These are phyloP conservation scores for Ammodytes dubius DNA, from an alignment of 2,113 vertebrate species.

Conservation along the genomic window DNA sequence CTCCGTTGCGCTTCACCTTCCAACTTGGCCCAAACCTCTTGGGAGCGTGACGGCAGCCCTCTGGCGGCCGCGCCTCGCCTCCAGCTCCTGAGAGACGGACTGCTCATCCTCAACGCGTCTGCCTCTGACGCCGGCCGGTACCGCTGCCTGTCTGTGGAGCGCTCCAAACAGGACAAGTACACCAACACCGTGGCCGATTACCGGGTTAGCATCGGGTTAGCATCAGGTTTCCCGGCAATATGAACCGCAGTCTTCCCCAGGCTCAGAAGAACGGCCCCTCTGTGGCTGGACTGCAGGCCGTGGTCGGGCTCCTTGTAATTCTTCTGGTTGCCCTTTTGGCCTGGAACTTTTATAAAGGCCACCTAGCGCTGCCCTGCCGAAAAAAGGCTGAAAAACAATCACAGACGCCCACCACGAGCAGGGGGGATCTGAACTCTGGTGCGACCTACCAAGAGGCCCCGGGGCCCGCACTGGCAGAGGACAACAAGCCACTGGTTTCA, in stretches of 20 bases:
- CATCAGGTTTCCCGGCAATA: neutral
- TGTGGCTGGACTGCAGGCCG: conserved; percentile 53
- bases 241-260: rapidly evolving
- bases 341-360: conserved; percentile 83
- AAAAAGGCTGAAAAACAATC: conserved; percentile 10
- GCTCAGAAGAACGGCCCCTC: conserved; percentile 25
- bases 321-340: conserved; percentile 67
- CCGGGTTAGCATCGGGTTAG: conserved; percentile 48
- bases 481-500: conserved; percentile 57
- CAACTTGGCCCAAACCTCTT: conserved; percentile 75
- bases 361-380: conserved; percentile 56
- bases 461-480: conserved; percentile 7
- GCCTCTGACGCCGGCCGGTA: conserved; percentile 68
- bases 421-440: neutral
- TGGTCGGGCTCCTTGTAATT: conserved; percentile 57
- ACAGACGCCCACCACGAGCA: conserved; percentile 1
- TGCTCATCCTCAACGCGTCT: conserved; percentile 76
- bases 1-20: conserved; percentile 77
- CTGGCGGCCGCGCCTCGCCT: conserved; percentile 44
- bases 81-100: conserved; percentile 63
- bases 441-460: neutral
- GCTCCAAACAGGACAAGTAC: conserved; percentile 59
- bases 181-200: conserved; percentile 53
- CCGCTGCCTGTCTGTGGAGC: conserved; percentile 80
- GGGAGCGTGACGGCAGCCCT: conserved; percentile 55